These are phyloP conservation scores for Anoplophora glabripennis DNA, from an alignment of 1,140 invertebrate species.

Conservation along the genomic window DNA sequence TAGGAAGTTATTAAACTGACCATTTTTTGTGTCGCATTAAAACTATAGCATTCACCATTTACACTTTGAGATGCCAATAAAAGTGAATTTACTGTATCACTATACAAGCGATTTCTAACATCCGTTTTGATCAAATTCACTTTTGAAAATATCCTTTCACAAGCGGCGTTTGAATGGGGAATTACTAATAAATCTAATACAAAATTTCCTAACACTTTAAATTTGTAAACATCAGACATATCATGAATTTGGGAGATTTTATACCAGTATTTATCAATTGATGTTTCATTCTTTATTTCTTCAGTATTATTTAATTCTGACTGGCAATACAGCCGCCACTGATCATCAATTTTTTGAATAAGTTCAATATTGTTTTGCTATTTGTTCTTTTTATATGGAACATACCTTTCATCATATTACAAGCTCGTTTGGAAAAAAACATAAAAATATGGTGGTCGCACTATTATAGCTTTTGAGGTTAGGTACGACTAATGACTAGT, in stretches of 20 bases:
- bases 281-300: slow-evolving; percentile 9
- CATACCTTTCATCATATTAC: too few species aligned
- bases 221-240: slow-evolving; percentile 3
- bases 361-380: slow-evolving; percentile 10
- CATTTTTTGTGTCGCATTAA: too few species aligned
- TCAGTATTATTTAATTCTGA: slow-evolving; percentile 1
- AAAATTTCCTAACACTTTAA: slow-evolving; percentile 14
- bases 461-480: too few species aligned
- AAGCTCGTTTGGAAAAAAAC: too few species aligned
- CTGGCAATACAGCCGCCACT: slow-evolving; percentile 14
- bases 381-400: too few species aligned
- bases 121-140: slow-evolving; percentile 3
- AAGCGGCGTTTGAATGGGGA: slow-evolving; percentile 18
- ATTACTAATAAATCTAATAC: slow-evolving; percentile 14
- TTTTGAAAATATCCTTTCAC: slow-evolving; percentile 15
- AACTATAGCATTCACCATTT: too few species aligned
- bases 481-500: too few species aligned
- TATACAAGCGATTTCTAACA: not conserved
- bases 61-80: too few species aligned
- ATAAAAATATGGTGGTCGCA: too few species aligned
- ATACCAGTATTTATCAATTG: slow-evolving; percentile 11
- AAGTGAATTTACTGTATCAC: not conserved
- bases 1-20: too few species aligned
- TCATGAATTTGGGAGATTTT: slow-evolving; percentile 14
- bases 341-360: slow-evolving; percentile 11